A percentile compares a stretch with the other conserved stretches of the same genome.
phyloP scores from a whole-genome alignment of 2,113 vertebrate species.

The Calonectris borealis region DNA sequence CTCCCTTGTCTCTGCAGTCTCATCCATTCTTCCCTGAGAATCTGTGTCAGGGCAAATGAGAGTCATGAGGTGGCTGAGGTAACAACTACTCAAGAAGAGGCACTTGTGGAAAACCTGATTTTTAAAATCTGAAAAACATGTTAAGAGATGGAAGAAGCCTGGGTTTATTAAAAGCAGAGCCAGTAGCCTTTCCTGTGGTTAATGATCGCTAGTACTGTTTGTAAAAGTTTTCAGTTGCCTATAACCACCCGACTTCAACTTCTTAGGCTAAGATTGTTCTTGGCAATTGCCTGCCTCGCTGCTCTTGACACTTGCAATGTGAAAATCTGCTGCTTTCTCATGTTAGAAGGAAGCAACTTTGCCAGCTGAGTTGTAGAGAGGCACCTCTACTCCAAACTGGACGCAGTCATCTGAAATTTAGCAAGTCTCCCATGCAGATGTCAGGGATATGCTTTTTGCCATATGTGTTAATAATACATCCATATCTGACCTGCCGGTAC shows the following conservation, averaged over 20 bases:
- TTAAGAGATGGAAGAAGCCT: background rate
- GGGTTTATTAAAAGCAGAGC: background rate
- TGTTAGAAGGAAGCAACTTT: background rate
- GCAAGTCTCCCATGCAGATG: background rate
- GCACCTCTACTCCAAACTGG: background rate
- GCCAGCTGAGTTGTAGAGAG: background rate
- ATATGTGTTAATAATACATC: background rate
- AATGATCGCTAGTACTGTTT: background rate
- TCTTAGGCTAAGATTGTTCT: background rate
- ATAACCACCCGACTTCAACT: background rate
- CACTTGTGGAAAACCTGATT: background rate
- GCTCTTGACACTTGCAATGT: background rate
- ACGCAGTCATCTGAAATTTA: background rate
- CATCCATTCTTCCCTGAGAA: background rate
- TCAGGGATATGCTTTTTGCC: background rate
- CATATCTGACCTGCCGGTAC: background rate
- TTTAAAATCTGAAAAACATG: background rate
- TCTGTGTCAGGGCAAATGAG: background rate
- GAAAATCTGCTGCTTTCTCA: background rate
- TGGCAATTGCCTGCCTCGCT: background rate
- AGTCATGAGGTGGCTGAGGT: background rate
- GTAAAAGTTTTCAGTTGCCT: background rate
- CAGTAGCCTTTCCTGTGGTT: background rate
- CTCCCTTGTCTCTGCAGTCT: accelerated
- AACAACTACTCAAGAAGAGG: background rate